A percentile compares a stretch with the other conserved stretches of the same genome.
Conservation (phyloP, 2,888 invertebrate genomes). For the Temnothorax unifasciatus region DNA sequence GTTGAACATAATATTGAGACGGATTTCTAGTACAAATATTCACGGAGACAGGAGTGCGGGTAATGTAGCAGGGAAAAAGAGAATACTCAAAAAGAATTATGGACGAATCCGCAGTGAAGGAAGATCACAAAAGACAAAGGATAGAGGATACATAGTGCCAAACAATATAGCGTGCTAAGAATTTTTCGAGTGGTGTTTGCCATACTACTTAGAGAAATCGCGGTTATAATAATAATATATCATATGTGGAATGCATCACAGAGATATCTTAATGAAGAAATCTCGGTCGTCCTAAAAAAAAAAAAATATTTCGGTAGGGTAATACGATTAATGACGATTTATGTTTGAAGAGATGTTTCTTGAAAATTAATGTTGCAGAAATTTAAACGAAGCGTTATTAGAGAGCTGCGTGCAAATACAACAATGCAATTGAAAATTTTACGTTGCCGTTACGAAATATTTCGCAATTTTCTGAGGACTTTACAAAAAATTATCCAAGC, state of each 20-base stretch:
- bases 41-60: conserved; percentile 74
- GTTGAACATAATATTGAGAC: conserved; percentile 82
- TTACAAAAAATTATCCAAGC: conserved; percentile 23
- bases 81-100: conserved; percentile 84
- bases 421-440: conserved; percentile 12
- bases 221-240: conserved; percentile 31
- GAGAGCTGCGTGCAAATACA: background rate
- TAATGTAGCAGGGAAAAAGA: conserved; percentile 87
- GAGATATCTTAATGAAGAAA: conserved; percentile 19
- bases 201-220: conserved; percentile 41
- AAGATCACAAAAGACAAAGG: conserved; percentile 87
- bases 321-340: conserved; percentile 13
- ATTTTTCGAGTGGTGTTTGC: conserved; percentile 28
- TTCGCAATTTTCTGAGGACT: conserved; percentile 9
- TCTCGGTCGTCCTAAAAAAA: conserved; percentile 18
- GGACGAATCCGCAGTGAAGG: conserved; percentile 85
- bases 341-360: conserved; percentile 16
- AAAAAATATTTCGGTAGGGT: conserved; percentile 15
- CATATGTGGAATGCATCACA: conserved; percentile 21
- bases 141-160: conserved; percentile 90
- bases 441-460: conserved; percentile 21
- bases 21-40: conserved; percentile 74
- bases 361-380: conserved; percentile 17
- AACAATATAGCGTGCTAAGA: conserved; percentile 79
- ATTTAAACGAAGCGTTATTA: conserved; percentile 10